Evolutionary conservation across 2,113 vertebrate species (phyloP), one percentile per base, ranked within the genome.

Genomic region (Poeciliopsis occidentalis): DNA sequence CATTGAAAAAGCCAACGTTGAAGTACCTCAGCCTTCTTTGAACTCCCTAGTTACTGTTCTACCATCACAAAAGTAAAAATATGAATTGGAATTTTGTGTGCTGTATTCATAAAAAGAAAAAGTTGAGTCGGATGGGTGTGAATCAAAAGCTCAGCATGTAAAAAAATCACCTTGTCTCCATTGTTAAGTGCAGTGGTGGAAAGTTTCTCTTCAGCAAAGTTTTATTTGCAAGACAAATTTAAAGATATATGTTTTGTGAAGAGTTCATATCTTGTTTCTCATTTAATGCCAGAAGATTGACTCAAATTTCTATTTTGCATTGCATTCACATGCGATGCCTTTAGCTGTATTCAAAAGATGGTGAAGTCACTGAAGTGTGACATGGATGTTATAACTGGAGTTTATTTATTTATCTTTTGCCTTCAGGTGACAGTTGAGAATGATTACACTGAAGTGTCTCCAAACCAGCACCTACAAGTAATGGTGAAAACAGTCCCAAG

Each of bases 341-440:
- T 30, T 51, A 31, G 47, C 29, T 57, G 27, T 34, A 24, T 15
- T 47, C 13, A 17, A 19, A 19, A 5, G 17, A 6, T 47, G 44
- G 15, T 0, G 13, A 6, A 0, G 4, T 5, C 31, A 51, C 0
- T 26, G 22, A 26, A 32, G 8, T 0, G 0, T 37, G 69, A 17
- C 37, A 39, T 29, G 41, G 1, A 22, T 39, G 34, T 70, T 19
- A 63, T 60, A 44, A 54, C 34, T 2, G 3, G 29, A 12, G 8
- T n/a, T 13, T 57, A 4, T 22, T 37, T 32, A 3, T 62, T 26
- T 31, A 6, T 15, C 6, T 12, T 57, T 81, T 60, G 5, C 62
- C 83, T 82, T 34, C 80, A 98, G 97, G 93, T 98, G 37, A 88
- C 95, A 44, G 82, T 97, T 29, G 91, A 92, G 37, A 95, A 94